Percentiles rank a stretch among this genome's conserved stretches.
Evolutionary conservation across 1,140 invertebrate genomes (phyloP).

Genomic region (Bombus waltoni): DNA sequence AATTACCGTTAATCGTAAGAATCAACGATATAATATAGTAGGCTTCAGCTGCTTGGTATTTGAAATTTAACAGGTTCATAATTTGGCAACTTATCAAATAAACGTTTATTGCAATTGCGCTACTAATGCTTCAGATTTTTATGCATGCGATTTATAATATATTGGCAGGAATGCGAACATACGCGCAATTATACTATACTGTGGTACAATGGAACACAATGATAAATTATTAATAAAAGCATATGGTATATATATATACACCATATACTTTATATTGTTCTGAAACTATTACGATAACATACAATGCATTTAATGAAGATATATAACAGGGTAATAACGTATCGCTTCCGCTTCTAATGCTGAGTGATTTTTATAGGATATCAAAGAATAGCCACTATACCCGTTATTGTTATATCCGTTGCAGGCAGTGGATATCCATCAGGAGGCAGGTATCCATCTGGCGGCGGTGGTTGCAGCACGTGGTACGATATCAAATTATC

Average conservation of each 20-base stretch:
- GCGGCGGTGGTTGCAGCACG: constrained; percentile 27
- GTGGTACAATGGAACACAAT: not conserved
- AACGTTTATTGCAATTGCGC: not conserved
- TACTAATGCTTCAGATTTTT: not conserved
- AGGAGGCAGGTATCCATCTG: not conserved
- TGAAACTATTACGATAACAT: not conserved
- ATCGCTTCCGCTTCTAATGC: constrained; percentile 29
- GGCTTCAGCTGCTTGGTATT: not conserved
- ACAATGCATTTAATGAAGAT: not conserved
- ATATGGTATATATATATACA: not conserved
- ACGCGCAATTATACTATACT: not conserved
- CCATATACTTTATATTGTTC: not conserved
- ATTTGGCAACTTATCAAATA: not conserved
- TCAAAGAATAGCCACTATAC: not conserved
- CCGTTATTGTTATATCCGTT: constrained; percentile 31
- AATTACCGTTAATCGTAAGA: not conserved
- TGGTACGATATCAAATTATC: constrained; percentile 13
- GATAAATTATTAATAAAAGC: not conserved
- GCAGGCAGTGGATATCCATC: constrained; percentile 16
- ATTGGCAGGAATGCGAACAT: not conserved
- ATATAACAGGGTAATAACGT: not conserved
- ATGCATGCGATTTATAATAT: not conserved
- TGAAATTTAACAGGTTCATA: not conserved
- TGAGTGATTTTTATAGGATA: constrained; percentile 24
- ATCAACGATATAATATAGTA: not conserved